These are phyloP conservation scores for Sinocyclocheilus grahami DNA, from an alignment of 2,113 vertebrate species.

Conservation along the genomic window DNA sequence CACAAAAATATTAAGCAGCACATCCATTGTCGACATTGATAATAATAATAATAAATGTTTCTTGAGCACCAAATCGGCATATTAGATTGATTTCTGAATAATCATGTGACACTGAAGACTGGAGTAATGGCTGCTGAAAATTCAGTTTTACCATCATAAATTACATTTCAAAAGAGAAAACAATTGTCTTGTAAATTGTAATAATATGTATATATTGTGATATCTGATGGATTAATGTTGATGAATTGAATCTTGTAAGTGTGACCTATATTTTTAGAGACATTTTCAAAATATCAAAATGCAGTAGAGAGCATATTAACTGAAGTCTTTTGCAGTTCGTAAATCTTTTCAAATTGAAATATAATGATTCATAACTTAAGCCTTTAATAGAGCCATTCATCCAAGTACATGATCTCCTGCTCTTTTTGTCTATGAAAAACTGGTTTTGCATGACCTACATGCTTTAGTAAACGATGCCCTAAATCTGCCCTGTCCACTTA, in stretches of 20 bases:
- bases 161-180: not conserved
- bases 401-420: slow-evolving; percentile 1
- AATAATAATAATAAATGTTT: not conserved
- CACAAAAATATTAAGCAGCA: not conserved
- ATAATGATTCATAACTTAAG: not conserved
- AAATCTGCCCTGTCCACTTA: slow-evolving; percentile 31
- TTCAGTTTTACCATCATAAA: not conserved
- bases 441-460: slow-evolving; percentile 16
- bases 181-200: not conserved
- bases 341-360: slow-evolving; percentile 5
- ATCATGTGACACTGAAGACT: not conserved
- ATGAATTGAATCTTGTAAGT: not conserved
- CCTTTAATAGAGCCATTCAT: not conserved
- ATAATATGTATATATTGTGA: not conserved
- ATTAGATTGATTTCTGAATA: not conserved
- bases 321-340: not conserved
- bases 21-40: not conserved
- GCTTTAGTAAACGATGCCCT: slow-evolving; percentile 25
- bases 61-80: not conserved
- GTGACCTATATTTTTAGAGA: not conserved
- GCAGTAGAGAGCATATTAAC: not conserved
- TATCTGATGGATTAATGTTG: too few relatives aligned
- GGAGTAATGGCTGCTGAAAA: not conserved
- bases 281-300: not conserved
- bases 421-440: slow-evolving; percentile 2